Evolutionary conservation across 64 coral and sea anemone genomes (phyloP), one percentile per base, ranked within the genome.

Genomic region (Stylophora pistillata): DNA sequence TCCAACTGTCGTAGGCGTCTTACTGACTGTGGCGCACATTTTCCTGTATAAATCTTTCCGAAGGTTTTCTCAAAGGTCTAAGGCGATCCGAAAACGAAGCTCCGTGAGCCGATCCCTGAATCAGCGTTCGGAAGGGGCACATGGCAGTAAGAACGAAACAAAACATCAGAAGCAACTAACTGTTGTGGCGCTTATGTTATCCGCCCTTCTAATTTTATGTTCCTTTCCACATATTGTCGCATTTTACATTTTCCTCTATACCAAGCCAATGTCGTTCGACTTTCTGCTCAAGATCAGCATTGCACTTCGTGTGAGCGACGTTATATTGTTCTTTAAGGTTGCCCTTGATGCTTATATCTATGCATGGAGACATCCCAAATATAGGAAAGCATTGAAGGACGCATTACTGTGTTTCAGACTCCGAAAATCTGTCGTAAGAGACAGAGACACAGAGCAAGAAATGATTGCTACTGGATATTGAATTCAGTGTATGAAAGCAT

Each of bases 341-440:
- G 70, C 82, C 14, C 58, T 92, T 13, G 90, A 92, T 72, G 81
- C 90, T 2, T 92, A 77, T 56, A 92, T 92, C 57, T 92, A 92
- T 28, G 83, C 72, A 10, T 86, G 82, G 82, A 64, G 90, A 63
- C 82, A 77, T 56, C 74, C 90, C 32, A 92, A 92, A 74, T 92
- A 92, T 57, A 55, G 90, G 27, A 78, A 64, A 64, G 90, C 82
- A 23, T n/a, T 92, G 11, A 77, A 86, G 18, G 85, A 30, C 0
- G 76, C 62, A 0, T 58, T 86, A 15, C 32, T 92, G 5, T 92
- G 81, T 61, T 27, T 14, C 13, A 25, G 15, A 30, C 53, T 5
- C 13, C 58, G 37, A 59, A 7, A 47, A 47, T 3, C 37, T 47
- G 30, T 17, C 5, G 18, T 29, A 25, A 64, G 9, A 70, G 80